Evolutionary conservation across 2,888 invertebrate species (phyloP).

Genomic region (Campoplex capitator): DNA sequence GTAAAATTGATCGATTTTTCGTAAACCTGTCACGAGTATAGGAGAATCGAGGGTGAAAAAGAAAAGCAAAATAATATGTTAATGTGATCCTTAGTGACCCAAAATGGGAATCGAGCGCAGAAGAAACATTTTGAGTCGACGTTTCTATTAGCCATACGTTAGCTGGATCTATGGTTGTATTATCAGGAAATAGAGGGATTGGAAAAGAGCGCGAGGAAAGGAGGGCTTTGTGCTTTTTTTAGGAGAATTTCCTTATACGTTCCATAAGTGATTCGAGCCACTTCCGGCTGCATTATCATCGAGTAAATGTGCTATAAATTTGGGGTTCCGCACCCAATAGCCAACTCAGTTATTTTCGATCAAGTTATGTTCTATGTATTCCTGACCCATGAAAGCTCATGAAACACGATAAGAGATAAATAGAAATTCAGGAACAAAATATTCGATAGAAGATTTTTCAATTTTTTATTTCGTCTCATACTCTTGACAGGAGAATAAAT

Average conservation of each 20-base stretch:
- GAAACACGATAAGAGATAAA: background rate
- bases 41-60: background rate
- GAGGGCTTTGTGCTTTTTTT: background rate
- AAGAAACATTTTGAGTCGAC: slow-evolving; percentile 58
- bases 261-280: slow-evolving; percentile 4
- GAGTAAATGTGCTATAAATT: slow-evolving; percentile 38
- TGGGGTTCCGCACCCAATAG: slow-evolving; percentile 21
- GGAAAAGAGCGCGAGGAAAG: background rate
- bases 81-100: slow-evolving; percentile 42
- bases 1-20: background rate
- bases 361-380: slow-evolving; percentile 18
- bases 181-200: slow-evolving; percentile 44
- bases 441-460: background rate
- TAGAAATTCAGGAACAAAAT: slow-evolving; percentile 26
- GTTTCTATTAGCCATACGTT: slow-evolving; percentile 62
- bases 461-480: background rate
- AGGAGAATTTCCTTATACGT: slow-evolving; percentile 47
- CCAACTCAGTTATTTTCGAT: background rate
- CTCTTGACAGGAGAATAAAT: background rate
- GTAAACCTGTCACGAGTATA: background rate
- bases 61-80: slow-evolving; percentile 19
- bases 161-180: slow-evolving; percentile 40
- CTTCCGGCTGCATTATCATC: slow-evolving; percentile 40
- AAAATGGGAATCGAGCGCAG: background rate
- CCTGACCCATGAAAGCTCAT: background rate